Evolutionary conservation across 2,888 invertebrate species (phyloP).

Genomic region (Capitulum mitella): DNA sequence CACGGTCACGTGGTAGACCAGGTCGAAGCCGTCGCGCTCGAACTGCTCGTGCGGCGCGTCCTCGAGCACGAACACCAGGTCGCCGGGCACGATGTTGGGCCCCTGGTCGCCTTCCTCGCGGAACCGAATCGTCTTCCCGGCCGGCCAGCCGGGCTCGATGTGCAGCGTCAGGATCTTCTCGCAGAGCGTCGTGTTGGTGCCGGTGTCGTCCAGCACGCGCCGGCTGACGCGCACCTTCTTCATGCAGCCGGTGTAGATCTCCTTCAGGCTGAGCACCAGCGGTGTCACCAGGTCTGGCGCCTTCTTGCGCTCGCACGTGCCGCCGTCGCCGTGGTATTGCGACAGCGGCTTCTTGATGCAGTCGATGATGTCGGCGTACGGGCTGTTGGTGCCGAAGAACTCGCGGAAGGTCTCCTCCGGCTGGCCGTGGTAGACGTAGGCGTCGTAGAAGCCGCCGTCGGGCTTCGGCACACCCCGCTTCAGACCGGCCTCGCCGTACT

Average conservation of each 20-base stretch:
- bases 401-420: slow-evolving; percentile 61
- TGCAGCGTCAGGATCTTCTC: slow-evolving; percentile 66
- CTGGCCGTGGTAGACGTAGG: slow-evolving; percentile 74
- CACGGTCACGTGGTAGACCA: slow-evolving; percentile 55
- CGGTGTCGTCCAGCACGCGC: slow-evolving; percentile 33
- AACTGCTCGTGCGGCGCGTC: slow-evolving; percentile 48
- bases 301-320: slow-evolving; percentile 47
- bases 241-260: slow-evolving; percentile 34
- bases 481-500: slow-evolving; percentile 79
- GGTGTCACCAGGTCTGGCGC: neutral
- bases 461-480: slow-evolving; percentile 70
- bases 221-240: slow-evolving; percentile 36
- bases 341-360: neutral
- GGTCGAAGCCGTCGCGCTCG: slow-evolving; percentile 57
- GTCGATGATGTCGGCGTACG: slow-evolving; percentile 68
- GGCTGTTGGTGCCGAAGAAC: slow-evolving; percentile 75
- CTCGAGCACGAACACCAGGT: slow-evolving; percentile 36
- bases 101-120: slow-evolving; percentile 71
- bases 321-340: neutral
- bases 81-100: slow-evolving; percentile 59
- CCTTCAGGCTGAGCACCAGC: slow-evolving; percentile 3
- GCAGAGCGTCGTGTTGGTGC: slow-evolving; percentile 53
- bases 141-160: slow-evolving; percentile 63
- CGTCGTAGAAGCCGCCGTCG: slow-evolving; percentile 54
- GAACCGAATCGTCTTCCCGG: slow-evolving; percentile 63